Conservation (phyloP, 2,888 invertebrate species). For the Cephus runcator region DNA sequence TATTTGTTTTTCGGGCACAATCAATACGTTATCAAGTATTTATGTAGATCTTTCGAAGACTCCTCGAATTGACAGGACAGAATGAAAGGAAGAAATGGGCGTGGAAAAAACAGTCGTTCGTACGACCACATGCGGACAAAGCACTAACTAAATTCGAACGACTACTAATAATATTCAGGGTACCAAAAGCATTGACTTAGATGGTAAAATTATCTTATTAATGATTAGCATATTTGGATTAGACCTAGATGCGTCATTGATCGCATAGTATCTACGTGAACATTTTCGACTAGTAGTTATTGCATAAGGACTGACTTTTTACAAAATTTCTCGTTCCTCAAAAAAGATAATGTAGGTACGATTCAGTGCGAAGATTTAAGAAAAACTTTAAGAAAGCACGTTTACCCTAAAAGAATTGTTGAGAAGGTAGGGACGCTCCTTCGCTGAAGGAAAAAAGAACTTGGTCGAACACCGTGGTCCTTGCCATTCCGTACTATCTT, state of each 20-base stretch:
- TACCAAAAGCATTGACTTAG: slow-evolving; percentile 42
- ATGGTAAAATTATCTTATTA: slow-evolving; percentile 36
- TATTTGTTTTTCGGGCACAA: no score
- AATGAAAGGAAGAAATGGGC: not conserved
- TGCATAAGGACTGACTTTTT: not conserved
- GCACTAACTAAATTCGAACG: slow-evolving; percentile 31
- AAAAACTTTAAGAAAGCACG: slow-evolving; percentile 10
- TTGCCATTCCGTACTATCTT: not conserved
- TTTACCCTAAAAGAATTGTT: not conserved
- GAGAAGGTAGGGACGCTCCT: not conserved
- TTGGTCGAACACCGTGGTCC: not conserved
- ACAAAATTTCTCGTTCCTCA: not conserved
- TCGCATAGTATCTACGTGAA: slow-evolving; percentile 26
- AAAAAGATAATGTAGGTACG: not conserved
- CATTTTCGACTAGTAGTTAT: slow-evolving; percentile 16
- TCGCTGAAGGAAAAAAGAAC: not conserved
- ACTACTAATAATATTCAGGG: slow-evolving; percentile 35
- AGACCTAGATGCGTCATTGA: slow-evolving; percentile 39
- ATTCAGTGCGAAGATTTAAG: not conserved
- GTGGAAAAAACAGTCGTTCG: not conserved
- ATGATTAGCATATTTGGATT: slow-evolving; percentile 39
- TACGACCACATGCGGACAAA: not conserved
- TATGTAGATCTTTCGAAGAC: no score
- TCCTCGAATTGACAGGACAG: not conserved
- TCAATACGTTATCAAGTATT: no score